Evolutionary conservation across 2,113 vertebrate genomes (phyloP).

Genomic region (Triplophysa tibetana): DNA sequence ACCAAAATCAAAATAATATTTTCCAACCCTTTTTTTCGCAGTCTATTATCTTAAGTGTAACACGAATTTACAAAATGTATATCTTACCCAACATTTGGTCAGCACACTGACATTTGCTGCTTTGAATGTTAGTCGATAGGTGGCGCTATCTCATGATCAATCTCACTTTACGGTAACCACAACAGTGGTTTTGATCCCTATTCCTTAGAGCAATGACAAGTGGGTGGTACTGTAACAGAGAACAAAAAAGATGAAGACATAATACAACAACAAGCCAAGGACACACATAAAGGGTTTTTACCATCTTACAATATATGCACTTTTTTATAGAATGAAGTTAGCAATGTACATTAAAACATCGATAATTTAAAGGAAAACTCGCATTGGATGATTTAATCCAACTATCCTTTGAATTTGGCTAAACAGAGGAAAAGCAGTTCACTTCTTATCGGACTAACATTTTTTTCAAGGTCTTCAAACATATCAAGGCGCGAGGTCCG

Average conservation of each 20-base stretch:
- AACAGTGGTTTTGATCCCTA: conserved; percentile 45
- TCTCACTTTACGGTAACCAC: conserved; percentile 51
- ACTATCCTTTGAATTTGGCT: neutral
- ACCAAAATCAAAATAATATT: neutral
- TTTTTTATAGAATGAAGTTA: conserved; percentile 1
- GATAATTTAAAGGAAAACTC: neutral
- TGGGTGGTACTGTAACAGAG: conserved; percentile 49
- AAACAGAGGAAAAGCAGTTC: neutral
- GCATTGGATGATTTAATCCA: neutral
- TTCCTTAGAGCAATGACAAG: conserved; percentile 47
- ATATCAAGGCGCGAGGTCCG: neutral
- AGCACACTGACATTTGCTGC: neutral
- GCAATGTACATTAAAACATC: neutral
- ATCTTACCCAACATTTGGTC: neutral
- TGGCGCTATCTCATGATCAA: conserved; percentile 37
- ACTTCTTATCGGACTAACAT: neutral
- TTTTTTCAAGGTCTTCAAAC: neutral
- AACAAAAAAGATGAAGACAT: conserved; percentile 46
- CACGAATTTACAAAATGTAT: neutral
- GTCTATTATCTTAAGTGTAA: neutral
- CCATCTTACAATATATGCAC: neutral
- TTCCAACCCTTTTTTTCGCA: neutral
- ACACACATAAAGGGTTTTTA: neutral
- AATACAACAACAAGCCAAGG: conserved; percentile 30
- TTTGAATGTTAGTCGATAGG: conserved; percentile 16